Conservation (phyloP, 1,140 invertebrate genomes). For the Archegozetes longisetosus region DNA sequence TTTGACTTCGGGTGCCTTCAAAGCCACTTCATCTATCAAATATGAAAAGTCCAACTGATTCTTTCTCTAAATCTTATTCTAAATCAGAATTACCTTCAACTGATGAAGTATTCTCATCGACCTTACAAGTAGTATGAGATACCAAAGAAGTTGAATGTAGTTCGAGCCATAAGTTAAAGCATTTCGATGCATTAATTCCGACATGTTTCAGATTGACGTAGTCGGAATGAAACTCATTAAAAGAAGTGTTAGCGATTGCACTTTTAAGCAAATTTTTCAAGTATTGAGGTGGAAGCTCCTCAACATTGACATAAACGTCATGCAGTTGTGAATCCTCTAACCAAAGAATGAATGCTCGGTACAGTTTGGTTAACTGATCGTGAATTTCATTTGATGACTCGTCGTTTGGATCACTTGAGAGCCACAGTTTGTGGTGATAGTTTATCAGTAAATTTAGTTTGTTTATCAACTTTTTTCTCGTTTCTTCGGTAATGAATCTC, state of each 20-base stretch:
- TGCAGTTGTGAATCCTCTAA: conserved; percentile 14
- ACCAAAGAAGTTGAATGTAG: background rate
- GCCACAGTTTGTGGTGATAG: conserved; percentile 7
- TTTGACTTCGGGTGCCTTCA: background rate
- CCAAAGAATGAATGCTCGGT: conserved; percentile 14
- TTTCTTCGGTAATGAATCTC: background rate
- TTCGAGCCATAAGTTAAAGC: background rate
- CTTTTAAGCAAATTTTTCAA: conserved; percentile 12
- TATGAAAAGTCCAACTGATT: background rate
- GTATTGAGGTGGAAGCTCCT: conserved; percentile 14
- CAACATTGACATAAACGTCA: conserved; percentile 15
- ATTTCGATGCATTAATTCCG: background rate
- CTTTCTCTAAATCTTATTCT: background rate
- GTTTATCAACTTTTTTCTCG: background rate
- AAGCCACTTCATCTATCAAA: background rate
- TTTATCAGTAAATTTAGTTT: conserved; percentile 14
- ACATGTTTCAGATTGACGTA: conserved; percentile 7
- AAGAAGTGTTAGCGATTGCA: background rate
- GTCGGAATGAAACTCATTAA: background rate
- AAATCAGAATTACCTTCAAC: background rate
- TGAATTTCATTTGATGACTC: background rate
- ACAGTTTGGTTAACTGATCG: conserved; percentile 9
- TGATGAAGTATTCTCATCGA: background rate
- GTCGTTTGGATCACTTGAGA: background rate
- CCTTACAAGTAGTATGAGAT: background rate